Evolutionary conservation across 1,140 invertebrate species (phyloP), one percentile per base, ranked within the genome.

Genomic region (Caenorhabditis remanei): DNA sequence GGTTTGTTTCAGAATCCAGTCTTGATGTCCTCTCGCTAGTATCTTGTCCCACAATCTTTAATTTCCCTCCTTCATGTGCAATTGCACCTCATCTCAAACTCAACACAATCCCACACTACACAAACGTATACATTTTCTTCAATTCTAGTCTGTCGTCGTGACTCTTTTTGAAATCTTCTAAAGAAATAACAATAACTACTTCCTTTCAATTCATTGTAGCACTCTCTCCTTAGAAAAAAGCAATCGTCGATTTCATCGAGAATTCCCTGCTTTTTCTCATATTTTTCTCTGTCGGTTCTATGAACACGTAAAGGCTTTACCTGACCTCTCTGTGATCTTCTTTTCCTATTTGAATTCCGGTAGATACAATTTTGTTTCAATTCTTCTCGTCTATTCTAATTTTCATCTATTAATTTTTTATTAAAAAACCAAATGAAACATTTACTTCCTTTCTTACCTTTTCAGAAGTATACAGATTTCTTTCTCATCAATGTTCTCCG

Each of bases 121-220:
- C 41, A 71, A 19, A 79, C 43, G 40, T 50, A 50, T 46, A 32
- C 43, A 79, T 24, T 79, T 79, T 71, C 46, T 71, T 46, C 65
- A 71, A 43, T 46, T 71, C 14, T 11, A 13, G 11, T 65, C 32
- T 43, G 13, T 41, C 46, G 13, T 40, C 53, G 21, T 79, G 71
- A 79, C 71, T 53, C 71, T 43, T 32, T 32, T 79, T 48, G 46
- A 79, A 79, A 79, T 79, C 46, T 79, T 79, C 43, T 53, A 79
- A 79, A 79, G 71, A 79, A 79, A 79, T 79, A 79, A 79, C 71
- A 79, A 79, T 79, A 79, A 79, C 71, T 79, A 79, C 71, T 79
- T 79, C 71, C 71, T 79, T 79, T 79, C 71, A 79, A 79, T 79
- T 79, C 46, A 53, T 48, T 14, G 40, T 79, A 50, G 46, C 21